Evolutionary conservation across 1,140 invertebrate species (phyloP), one percentile per base, ranked within the genome.

Genomic region (Drosophila paulistorum): DNA sequence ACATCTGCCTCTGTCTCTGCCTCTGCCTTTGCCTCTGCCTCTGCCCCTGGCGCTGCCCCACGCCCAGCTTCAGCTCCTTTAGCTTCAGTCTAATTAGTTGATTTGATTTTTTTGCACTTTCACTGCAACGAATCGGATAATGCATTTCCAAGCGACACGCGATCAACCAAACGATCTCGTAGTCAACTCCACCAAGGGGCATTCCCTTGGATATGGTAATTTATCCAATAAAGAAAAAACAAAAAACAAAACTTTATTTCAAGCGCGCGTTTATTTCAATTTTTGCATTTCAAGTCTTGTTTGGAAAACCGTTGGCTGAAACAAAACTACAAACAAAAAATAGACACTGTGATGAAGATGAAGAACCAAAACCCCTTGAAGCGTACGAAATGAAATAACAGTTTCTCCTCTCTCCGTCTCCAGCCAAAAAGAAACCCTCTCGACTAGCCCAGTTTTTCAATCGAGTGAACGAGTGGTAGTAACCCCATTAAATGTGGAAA

Each of bases 91-190:
- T 71, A 62, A 76, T 81, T 77, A 82, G 59, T 68, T 74, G 64
- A 73, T 62, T 62, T 33, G 42, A 51, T 51, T 74, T 71, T 74
- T 74, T 71, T 74, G 71, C 55, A 75, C 71, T 82, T 74, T 69
- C 81, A 67, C 73, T 66, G 71, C 80, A 69, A 65, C 67, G 63
- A 57, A 57, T 75, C 69, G 77, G 77, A 66, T 71, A 41, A 67
- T 74, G 77, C 79, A 82, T 82, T 74, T 81, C 80, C 66, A 57
- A 59, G 59, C 73, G 65, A 79, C 63, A 68, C 73, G 74, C 62
- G 68, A 77, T 71, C 65, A 54, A 69, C 39, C 42, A 54, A 37
- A 37, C 37, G 63, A 39, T 62, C 51, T 68, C 30, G 62, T 39
- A 14, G 37, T 23, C 62, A 66, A 41, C 20, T 60, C 13, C 11